Evolutionary conservation across 2,888 invertebrate species (phyloP), one percentile per base, ranked within the genome.

Genomic region (Stratiomys singularior): DNA sequence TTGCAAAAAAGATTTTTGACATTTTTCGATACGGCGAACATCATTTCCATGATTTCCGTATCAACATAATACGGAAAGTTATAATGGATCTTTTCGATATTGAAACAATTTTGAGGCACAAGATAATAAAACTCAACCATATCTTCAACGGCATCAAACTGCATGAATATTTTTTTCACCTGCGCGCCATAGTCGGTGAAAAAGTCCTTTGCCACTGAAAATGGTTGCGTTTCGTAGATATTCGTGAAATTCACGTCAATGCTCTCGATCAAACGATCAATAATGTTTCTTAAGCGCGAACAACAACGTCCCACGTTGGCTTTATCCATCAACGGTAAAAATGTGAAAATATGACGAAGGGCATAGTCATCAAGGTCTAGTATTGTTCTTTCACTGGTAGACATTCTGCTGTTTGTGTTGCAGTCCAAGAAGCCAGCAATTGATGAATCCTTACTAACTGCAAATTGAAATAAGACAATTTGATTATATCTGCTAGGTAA

Each of bases 81-180:
- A 9, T 28, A 72, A n/a, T 72, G 52, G 27, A 72, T 25, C 1
- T 52, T 15, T 30, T 72, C 71, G 52, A 72, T 23, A 18, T 72
- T 72, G 2, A 0, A 28, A 18, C 52, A 72, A 18, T 28, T 13
- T n/a, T 28, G 27, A 13, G 71, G 52, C 25, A 72, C 30, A 2
- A 52, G 52, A 9, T 56, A 28, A 18, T 52, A 52, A 7, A 52
- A 72, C 28, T 30, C n/a, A 1, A 66, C 66, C 37, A 66, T 66
- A 13, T 66, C 66, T 30, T 66, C 66, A 28, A 66, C 66, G 1
- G 66, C 66, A 37, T 66, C 66, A 11, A 66, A 66, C 37, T 66
- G 66, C 66, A 66, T 66, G 37, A 66, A 66, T n/a, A 66, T 66
- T n/a, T 66, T 37, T n/a, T 37, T 30, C 1, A 66, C 37, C 15